Evolutionary conservation across 1,140 invertebrate species (phyloP), one percentile per base, ranked within the genome.

Genomic region (Chrysoperla carnea): DNA sequence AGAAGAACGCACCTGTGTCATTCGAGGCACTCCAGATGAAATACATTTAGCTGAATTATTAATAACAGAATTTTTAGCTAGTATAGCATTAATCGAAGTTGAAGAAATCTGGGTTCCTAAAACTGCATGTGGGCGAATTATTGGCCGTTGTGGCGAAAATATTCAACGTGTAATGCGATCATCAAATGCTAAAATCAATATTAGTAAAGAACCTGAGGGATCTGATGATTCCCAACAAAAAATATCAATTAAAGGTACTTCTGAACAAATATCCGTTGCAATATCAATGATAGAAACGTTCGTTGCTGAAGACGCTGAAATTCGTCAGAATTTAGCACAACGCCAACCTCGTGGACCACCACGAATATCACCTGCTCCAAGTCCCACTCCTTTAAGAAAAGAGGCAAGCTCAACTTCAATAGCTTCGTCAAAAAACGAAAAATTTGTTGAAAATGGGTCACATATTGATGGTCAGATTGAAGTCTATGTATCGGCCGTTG

Each of bases 401-500:
- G 17, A 23, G 2, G n/a, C 3, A 14, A 1, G 29, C 6, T 4
- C 12, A 6, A 44, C 38, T 17, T 29, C 43, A 15, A n/a, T 36
- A 36, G 38, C 5, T 29, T 40, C 44, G 27, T 38, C 36, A 43
- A 37, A 8, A 15, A 8, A 12, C 5, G 29, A 27, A 39, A 36
- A 44, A 27, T 50, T 50, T 17, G 17, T 53, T 52, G 51, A 13
- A 50, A 57, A 48, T 45, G 43, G 40, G 35, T 28, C 44, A 41
- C 3, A n/a, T 13, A 17, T 23, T 33, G 71, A 76, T 44, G 67
- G 72, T 6, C 69, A 67, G 15, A 71, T 85, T 50, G 76, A 88
- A 58, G 79, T 89, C 6, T 88, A 78, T 62, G 80, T 91, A 1
- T 84, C 81, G 1, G 81, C 84, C 1, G 71, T 85, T 41, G 75